A percentile compares a stretch with the other conserved stretches of the same genome.
These are phyloP conservation scores for Epizoanthus scotinus DNA, from an alignment of 92 coral and sea anemone species.

Conservation along the genomic window DNA sequence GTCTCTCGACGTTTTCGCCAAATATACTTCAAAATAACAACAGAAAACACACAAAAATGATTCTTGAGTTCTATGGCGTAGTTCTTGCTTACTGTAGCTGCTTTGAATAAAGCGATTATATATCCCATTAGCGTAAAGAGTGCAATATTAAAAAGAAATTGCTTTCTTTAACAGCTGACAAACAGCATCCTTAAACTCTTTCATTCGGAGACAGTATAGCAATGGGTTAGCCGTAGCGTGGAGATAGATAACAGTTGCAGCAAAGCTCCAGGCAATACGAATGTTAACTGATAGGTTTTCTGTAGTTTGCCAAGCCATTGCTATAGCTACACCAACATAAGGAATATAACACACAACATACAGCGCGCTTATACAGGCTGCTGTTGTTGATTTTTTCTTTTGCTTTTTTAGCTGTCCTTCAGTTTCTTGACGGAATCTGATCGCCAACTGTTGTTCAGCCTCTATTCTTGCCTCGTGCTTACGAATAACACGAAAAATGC, in stretches of 20 bases:
- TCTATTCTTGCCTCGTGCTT: constrained; percentile 5
- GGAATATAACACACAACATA: neutral
- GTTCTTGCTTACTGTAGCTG: no score
- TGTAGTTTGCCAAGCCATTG: neutral
- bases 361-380: neutral
- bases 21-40: no score
- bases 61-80: no score
- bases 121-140: no score
- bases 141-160: no score
- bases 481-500: neutral
- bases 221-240: neutral
- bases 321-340: neutral
- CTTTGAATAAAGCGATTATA: no score
- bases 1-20: no score
- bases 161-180: neutral
- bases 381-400: neutral
- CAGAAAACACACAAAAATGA: no score
- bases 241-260: neutral
- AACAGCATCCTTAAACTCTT: neutral
- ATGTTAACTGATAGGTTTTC: neutral
- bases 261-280: neutral
- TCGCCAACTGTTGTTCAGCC: neutral
- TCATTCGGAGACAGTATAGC: neutral
- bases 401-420: neutral
- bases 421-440: neutral